phyloP scores from a whole-genome alignment of 2,888 invertebrate genomes.

The Caenorhabditis japonica region DNA sequence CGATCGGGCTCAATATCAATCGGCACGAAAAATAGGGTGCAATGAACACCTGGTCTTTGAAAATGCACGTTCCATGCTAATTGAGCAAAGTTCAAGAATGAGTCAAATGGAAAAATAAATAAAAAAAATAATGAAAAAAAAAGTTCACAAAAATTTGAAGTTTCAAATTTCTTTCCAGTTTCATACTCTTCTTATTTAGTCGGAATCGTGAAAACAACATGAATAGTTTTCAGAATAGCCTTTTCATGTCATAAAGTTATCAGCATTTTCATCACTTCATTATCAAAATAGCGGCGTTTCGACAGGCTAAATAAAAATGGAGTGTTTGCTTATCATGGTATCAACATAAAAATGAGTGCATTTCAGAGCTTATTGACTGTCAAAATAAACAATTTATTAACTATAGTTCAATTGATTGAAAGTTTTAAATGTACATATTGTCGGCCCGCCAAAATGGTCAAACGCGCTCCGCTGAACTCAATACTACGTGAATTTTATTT shows the following conservation, averaged over 20 bases:
- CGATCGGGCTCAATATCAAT: constrained; percentile 21
- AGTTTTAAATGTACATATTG: no score
- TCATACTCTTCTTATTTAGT: no score
- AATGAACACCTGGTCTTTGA: constrained; percentile 42
- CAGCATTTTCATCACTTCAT: no score
- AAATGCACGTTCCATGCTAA: constrained; percentile 31
- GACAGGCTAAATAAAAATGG: constrained; percentile 43
- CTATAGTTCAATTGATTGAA: constrained; percentile 18
- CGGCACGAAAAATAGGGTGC: constrained; percentile 11
- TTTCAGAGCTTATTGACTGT: constrained; percentile 9
- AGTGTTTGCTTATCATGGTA: constrained; percentile 26
- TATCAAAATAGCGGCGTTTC: constrained; percentile 40
- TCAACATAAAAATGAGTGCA: constrained; percentile 25
- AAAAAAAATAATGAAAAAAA: constrained; percentile 8
- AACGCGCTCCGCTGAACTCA: no score
- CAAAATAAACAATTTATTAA: constrained; percentile 33
- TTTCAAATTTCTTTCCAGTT: no score
- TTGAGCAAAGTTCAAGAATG: no score
- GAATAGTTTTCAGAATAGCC: no score
- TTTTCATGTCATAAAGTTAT: no score
- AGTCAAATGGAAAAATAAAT: neutral
- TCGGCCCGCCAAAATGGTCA: no score
- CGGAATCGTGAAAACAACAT: no score
- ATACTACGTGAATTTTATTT: no score
- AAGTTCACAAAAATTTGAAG: neutral